A percentile compares a stretch with the other conserved stretches of the same genome.
phyloP scores from a whole-genome alignment of 2,888 invertebrate species.

The Macrosiphum euphorbiae region DNA sequence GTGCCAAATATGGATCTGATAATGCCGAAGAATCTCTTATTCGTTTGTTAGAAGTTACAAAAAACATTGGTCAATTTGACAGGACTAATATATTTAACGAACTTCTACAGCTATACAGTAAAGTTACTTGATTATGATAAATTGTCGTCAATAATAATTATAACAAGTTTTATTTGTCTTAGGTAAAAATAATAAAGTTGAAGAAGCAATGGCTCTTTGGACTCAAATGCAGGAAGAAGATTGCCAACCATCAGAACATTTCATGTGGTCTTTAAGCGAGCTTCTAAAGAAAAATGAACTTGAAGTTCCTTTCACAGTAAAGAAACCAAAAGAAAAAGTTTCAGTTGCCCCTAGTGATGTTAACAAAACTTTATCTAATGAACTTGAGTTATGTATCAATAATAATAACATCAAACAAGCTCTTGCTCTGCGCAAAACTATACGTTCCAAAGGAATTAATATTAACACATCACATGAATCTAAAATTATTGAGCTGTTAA shows the following conservation, averaged over 20 bases:
- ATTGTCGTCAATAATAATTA: neutral
- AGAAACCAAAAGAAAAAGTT: conserved; percentile 24
- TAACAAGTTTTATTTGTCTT: conserved; percentile 37
- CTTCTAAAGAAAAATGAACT: conserved; percentile 77
- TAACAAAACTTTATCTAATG: conserved; percentile 53
- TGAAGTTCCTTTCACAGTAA: conserved; percentile 80
- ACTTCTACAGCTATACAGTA: conserved; percentile 79
- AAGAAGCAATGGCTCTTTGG: conserved; percentile 85
- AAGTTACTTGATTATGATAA: neutral
- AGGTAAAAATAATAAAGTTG: conserved; percentile 78
- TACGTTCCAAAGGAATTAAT: neutral
- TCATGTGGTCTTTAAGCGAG: conserved; percentile 77
- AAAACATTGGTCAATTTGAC: conserved; percentile 81
- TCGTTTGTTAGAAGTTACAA: conserved; percentile 83
- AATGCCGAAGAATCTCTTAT: conserved; percentile 79
- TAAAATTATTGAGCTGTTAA: conserved; percentile 42
- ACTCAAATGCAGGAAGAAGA: conserved; percentile 88
- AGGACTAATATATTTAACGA: conserved; percentile 83
- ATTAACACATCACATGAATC: conserved; percentile 34
- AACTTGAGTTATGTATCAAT: conserved; percentile 61
- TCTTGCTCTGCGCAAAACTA: conserved; percentile 8
- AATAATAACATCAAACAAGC: conserved; percentile 35
- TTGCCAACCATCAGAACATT: conserved; percentile 78
- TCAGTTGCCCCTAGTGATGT: conserved; percentile 7
- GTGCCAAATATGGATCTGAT: conserved; percentile 75